Percentiles rank a stretch among this genome's conserved stretches.
Conservation (phyloP, 2,888 invertebrate genomes). For the Mythimna albipuncta region DNA sequence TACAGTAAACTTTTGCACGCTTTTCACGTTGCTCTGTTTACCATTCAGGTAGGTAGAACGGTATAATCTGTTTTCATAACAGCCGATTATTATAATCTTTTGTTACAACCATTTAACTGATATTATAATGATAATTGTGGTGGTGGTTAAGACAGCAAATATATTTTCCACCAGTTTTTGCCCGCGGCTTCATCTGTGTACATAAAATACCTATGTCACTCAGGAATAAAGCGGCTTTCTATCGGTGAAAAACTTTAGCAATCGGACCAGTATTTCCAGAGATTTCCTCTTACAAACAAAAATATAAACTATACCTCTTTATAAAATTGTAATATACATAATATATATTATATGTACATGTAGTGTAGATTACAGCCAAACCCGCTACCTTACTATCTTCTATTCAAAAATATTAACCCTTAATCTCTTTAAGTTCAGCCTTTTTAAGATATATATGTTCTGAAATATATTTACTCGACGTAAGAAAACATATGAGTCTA, state of each 20-base stretch:
- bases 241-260: no score
- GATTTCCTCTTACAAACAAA: no score
- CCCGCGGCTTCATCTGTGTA: no score
- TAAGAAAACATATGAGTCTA: slow-evolving; percentile 21
- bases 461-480: slow-evolving; percentile 22
- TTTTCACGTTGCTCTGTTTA: slow-evolving; percentile 18
- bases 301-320: no score
- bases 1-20: slow-evolving; percentile 42
- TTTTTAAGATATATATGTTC: slow-evolving; percentile 15
- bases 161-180: not conserved
- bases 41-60: not conserved
- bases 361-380: not conserved
- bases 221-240: no score
- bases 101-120: not conserved
- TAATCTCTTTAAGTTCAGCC: not conserved
- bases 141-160: not conserved
- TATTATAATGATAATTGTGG: not conserved
- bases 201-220: no score
- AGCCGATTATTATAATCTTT: slow-evolving; percentile 16
- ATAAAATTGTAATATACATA: no score
- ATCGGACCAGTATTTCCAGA: no score
- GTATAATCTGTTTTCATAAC: slow-evolving; percentile 19
- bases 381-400: not conserved
- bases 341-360: no score
- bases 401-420: not conserved